Evolutionary conservation across 2,888 invertebrate genomes (phyloP).

Genomic region (Lasiommata megera): DNA sequence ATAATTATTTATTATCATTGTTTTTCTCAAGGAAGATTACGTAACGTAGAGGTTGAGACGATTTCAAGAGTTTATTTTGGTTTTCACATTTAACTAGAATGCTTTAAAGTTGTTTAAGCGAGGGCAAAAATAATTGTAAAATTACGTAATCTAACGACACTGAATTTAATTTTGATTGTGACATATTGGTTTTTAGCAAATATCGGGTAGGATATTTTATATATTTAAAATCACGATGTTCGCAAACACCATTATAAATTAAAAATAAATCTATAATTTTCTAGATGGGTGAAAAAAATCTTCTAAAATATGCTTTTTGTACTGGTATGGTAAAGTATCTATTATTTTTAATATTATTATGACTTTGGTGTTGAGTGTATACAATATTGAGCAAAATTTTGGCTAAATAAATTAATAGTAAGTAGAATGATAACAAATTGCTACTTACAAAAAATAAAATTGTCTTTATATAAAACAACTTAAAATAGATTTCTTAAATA

Average conservation of each 20-base stretch:
- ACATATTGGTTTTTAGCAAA: not conserved
- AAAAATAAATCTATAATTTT: slow-evolving; percentile 9
- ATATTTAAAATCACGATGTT: not conserved
- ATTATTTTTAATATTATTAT: slow-evolving; percentile 63
- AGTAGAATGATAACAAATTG: slow-evolving; percentile 58
- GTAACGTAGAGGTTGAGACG: not conserved
- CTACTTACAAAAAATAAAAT: slow-evolving; percentile 64
- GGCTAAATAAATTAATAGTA: slow-evolving; percentile 74
- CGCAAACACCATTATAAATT: not conserved
- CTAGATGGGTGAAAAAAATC: slow-evolving; percentile 4
- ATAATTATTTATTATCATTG: not conserved
- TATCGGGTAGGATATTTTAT: too few relatives aligned
- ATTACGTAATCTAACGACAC: not conserved
- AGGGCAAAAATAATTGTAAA: not conserved
- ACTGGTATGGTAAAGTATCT: slow-evolving; percentile 67
- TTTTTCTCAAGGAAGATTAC: not conserved
- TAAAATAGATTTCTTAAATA: slow-evolving; percentile 55
- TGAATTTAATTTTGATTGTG: not conserved
- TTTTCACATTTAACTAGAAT: too few relatives aligned
- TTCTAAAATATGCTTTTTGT: slow-evolving; percentile 71
- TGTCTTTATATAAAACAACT: slow-evolving; percentile 70
- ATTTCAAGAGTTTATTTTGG: not conserved
- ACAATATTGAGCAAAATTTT: slow-evolving; percentile 79
- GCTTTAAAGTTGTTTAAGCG: too few relatives aligned
- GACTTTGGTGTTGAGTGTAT: slow-evolving; percentile 80